Conservation (phyloP, 1,140 invertebrate genomes). For the Formica exsecta region DNA sequence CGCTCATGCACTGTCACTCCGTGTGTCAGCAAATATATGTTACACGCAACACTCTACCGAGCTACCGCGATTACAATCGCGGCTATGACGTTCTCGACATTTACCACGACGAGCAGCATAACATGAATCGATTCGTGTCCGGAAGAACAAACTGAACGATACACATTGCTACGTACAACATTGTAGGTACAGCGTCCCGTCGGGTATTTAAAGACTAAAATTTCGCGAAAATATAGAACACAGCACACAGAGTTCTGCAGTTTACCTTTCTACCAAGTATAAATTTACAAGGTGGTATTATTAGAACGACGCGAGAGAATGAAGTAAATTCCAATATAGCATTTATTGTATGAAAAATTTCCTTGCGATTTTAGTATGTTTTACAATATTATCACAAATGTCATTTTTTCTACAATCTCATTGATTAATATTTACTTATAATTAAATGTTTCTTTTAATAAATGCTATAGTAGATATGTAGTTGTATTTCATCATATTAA, state of each 20-base stretch:
- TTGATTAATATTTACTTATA: neutral
- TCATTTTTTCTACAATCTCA: neutral
- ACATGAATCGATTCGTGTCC: constrained; percentile 36
- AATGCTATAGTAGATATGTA: neutral
- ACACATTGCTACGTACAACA: neutral
- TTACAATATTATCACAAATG: neutral
- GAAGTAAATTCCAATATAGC: neutral
- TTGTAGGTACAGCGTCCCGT: neutral
- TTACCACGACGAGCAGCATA: constrained; percentile 12
- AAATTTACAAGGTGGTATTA: neutral
- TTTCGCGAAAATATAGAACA: neutral
- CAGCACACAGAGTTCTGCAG: neutral
- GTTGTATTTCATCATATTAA: neutral
- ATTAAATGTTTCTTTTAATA: constrained; percentile 9
- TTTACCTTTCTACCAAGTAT: constrained; percentile 10
- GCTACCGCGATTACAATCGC: constrained; percentile 44
- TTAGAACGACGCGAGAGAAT: neutral
- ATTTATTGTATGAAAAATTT: neutral
- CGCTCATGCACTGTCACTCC: constrained; percentile 37
- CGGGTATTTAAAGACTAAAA: constrained; percentile 12
- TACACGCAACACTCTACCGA: constrained; percentile 25
- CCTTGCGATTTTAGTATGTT: neutral
- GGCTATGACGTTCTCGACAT: constrained; percentile 13
- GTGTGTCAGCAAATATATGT: constrained; percentile 48
- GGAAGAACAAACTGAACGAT: constrained; percentile 45